phyloP scores from a whole-genome alignment of 2,888 invertebrate genomes.

The Lampropteryx suffumata region DNA sequence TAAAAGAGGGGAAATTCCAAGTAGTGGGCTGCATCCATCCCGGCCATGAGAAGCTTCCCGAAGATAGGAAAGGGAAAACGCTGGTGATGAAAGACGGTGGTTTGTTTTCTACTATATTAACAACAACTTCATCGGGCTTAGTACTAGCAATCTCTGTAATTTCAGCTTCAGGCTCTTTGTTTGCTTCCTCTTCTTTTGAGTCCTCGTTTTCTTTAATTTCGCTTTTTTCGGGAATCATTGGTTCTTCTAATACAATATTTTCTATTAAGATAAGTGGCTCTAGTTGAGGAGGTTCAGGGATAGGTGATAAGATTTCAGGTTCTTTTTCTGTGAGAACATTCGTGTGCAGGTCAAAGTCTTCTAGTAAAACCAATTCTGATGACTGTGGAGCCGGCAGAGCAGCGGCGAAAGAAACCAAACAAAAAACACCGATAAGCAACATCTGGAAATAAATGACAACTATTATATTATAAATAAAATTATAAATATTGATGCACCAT shows the following conservation, averaged over 20 bases:
- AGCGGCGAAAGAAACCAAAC: slow-evolving; percentile 41
- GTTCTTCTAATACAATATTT: slow-evolving; percentile 2
- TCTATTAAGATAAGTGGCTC: slow-evolving; percentile 15
- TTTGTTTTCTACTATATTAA: neutral
- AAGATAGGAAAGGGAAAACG: neutral
- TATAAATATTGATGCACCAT: too few relatives aligned
- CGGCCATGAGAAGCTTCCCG: slow-evolving; percentile 1
- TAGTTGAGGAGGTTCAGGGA: slow-evolving; percentile 23
- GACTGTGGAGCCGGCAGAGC: slow-evolving; percentile 44
- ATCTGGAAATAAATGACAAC: slow-evolving; percentile 45
- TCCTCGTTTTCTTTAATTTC: neutral
- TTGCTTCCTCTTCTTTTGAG: slow-evolving; percentile 7
- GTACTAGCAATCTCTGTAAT: neutral
- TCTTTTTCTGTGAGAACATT: slow-evolving; percentile 1
- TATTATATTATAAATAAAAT: too few relatives aligned
- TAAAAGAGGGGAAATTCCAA: slow-evolving; percentile 11
- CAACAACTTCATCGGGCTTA: slow-evolving; percentile 7
- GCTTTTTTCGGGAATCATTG: slow-evolving; percentile 8
- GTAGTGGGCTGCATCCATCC: slow-evolving; percentile 1
- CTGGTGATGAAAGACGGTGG: slow-evolving; percentile 1
- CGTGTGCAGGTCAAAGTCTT: slow-evolving; percentile 16
- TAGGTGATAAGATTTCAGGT: slow-evolving; percentile 15
- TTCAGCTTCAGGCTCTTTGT: slow-evolving; percentile 8
- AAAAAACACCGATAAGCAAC: slow-evolving; percentile 44
- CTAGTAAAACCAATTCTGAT: slow-evolving; percentile 11